phyloP scores from a whole-genome alignment of 2,113 vertebrate species.

The Tragelaphus scriptus region DNA sequence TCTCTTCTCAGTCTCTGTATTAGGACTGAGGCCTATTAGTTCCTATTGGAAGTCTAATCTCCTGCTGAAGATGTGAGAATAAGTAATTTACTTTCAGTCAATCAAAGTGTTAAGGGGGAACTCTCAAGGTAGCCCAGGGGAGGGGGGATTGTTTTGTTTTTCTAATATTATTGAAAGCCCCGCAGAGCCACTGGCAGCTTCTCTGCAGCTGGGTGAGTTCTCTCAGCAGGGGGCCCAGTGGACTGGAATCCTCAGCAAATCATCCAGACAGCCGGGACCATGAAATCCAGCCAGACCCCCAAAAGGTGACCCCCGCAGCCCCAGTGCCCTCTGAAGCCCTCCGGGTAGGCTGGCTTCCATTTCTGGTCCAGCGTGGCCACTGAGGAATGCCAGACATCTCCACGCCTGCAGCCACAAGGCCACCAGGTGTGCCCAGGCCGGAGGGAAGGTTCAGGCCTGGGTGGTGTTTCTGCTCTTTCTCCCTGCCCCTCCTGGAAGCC shows the following conservation, averaged over 20 bases:
- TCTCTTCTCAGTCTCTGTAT: not conserved
- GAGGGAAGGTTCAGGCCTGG: not conserved
- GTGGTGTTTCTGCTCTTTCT: conserved; percentile 58
- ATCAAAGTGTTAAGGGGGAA: conserved; percentile 55
- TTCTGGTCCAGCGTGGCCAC: conserved; percentile 83
- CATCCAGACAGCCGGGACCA: conserved; percentile 91
- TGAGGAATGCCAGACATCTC: conserved; percentile 83
- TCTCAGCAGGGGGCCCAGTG: conserved; percentile 88
- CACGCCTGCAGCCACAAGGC: conserved; percentile 75
- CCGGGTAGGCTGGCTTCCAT: conserved; percentile 79
- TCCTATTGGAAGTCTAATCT: conserved; percentile 14
- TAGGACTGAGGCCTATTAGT: conserved; percentile 33
- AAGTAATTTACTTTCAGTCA: conserved; percentile 62
- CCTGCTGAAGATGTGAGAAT: conserved; percentile 18
- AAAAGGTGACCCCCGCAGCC: conserved; percentile 85
- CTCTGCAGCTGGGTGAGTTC: conserved; percentile 84
- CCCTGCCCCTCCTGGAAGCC: not conserved
- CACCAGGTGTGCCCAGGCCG: conserved; percentile 77
- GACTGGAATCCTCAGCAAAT: conserved; percentile 88
- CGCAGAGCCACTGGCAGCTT: conserved; percentile 83
- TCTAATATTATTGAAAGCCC: conserved; percentile 66
- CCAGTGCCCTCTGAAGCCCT: conserved; percentile 80
- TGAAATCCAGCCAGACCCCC: conserved; percentile 92
- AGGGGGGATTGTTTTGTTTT: conserved; percentile 72
- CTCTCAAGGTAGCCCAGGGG: conserved; percentile 22